Evolutionary conservation across 2,888 invertebrate genomes (phyloP), one percentile per base, ranked within the genome.

Genomic region (Caprella mutica): DNA sequence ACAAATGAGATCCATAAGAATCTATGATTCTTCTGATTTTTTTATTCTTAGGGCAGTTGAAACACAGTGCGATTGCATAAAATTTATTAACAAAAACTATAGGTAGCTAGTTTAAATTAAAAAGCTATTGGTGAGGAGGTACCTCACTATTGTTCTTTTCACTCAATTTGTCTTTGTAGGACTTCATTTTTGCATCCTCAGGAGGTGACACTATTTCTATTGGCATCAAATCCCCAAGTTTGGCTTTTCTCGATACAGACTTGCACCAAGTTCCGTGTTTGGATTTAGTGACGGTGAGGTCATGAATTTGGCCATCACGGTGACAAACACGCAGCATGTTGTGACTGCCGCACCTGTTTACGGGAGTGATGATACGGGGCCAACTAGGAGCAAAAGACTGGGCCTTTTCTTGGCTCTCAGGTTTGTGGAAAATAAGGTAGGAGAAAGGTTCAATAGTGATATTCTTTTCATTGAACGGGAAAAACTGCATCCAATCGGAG

Each of bases 141-240:
- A n/a, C n/a, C n/a, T n/a, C n/a, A n/a, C n/a, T n/a, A n/a, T n/a
- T n/a, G n/a, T n/a, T n/a, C n/a, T n/a, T n/a, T n/a, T n/a, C n/a
- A n/a, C n/a, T n/a, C n/a, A n/a, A n/a, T n/a, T n/a, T n/a, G n/a
- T n/a, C n/a, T n/a, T n/a, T n/a, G n/a, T n/a, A n/a, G n/a, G n/a
- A n/a, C n/a, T n/a, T n/a, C n/a, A n/a, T n/a, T n/a, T n/a, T n/a
- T n/a, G n/a, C n/a, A 5, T 30, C 19, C 6, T 5, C 12, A 14
- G 39, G 26, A 12, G 35, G 38, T 23, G 44, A 24, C 5, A 64
- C 24, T n/a, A n/a, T n/a, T 17, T 48, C 43, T 12, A 65, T 39
- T 17, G 61, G 65, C 6, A 62, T 27, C 24, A 56, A 46, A 42
- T 65, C 65, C 39, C 65, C 65, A 55, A 58, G 53, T 17, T 19